Evolutionary conservation across 2,797 vertebrate genomes (phyloP), one percentile per base, ranked within the genome.

Genomic region (Anniella stebbinsi): DNA sequence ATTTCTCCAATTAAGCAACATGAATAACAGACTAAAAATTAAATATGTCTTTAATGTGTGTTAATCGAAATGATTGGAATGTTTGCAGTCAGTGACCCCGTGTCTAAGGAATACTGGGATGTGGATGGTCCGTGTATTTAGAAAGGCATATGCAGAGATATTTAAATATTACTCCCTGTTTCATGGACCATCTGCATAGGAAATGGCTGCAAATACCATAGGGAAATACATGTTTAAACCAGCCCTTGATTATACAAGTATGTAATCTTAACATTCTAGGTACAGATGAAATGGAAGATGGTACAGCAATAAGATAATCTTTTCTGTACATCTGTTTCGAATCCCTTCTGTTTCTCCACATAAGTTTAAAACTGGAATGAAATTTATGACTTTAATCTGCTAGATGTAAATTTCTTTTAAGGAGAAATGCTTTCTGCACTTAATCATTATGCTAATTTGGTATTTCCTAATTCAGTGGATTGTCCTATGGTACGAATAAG

Each of bases 351-450:
- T 89, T 91, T 88, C 48, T 21, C 73, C 33, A 28, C 7, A 3
- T 21, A 51, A 7, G 4, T 0, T 0, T 88, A 1, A 17, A 72
- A 38, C 1, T 88, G 73, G 45, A 3, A 91, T 9, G 54, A n/a
- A 69, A 92, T 25, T 2, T 73, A 87, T 33, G 1, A 1, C 1
- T 91, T 90, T 90, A 80, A 41, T 82, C 45, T 13, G 82, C 0
- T 80, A 63, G 63, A 92, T 67, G 13, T 13, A 21, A 66, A 36
- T 90, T 90, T 63, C 17, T 25, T 82, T 6, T 76, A 80, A 36
- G 15, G 23, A 70, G 10, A 0, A 1, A 84, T 18, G 60, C 86
- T 92, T 33, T 92, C 13, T 89, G 45, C 76, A 83, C 1, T 85
- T 92, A 87, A 17, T 33, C 11, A 54, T 2, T 84, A 10, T 0